Evolutionary conservation across 1,140 invertebrate species (phyloP), one percentile per base, ranked within the genome.

Genomic region (Drosophila parvula): DNA sequence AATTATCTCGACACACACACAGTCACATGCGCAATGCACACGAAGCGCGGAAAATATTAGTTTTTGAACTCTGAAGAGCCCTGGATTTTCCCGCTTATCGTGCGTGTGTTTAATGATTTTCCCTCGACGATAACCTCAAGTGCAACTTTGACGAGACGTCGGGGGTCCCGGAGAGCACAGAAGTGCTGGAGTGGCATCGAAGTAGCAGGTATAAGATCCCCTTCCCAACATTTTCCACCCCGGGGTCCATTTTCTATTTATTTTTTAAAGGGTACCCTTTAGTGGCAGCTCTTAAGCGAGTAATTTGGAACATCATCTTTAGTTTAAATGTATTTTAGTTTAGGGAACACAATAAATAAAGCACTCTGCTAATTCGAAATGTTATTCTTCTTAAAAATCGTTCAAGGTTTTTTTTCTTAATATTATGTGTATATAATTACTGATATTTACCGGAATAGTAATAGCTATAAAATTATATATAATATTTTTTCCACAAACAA

Each of bases 81-180:
- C 56, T 41, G 47, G 69, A 76, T 76, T 76, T 81, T 78, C 44
- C 67, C 68, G 78, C 78, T 81, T 81, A 81, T 81, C 78, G 40
- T 74, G 60, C 64, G 67, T 81, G 65, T 81, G 57, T 64, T 81
- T 78, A 70, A 75, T 78, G 79, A 82, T 82, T 82, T 82, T 69
- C 50, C 79, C 57, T 14, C 73, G 75, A 74, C 65, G 68, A 71
- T 82, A 82, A 82, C 79, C 79, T 81, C 79, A 82, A 81, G 79
- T 81, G 79, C 62, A 81, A 60, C 61, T 56, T 82, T 81, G 79
- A 82, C 79, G 79, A 65, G 61, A 73, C 65, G 56, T 60, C 55
- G 40, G 45, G 47, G 47, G 57, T 65, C 47, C 32, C 22, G 51
- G 51, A 53, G 51, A 34, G 48, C 48, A 51, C 30, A 34, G 78